These are phyloP conservation scores for Sylvilagus floridanus DNA, from an alignment of 2,797 vertebrate genomes.

Conservation along the genomic window DNA sequence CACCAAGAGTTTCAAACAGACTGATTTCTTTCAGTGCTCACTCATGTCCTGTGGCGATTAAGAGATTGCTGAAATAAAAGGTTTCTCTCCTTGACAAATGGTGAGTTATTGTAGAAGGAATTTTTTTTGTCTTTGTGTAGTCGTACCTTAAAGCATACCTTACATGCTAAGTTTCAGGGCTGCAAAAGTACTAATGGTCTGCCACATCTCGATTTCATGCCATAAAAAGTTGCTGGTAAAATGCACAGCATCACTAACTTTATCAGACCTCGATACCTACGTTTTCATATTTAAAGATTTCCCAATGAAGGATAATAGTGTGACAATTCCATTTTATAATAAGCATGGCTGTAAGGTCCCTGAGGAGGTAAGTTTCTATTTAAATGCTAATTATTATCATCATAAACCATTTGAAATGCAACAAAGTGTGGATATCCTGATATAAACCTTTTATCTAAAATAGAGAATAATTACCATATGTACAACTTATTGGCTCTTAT, in stretches of 20 bases:
- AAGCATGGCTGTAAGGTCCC: conserved; percentile 26
- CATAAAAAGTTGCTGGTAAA: conserved; percentile 68
- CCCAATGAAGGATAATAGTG: conserved; percentile 60
- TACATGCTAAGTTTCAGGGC: conserved; percentile 62
- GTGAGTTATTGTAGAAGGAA: conserved; percentile 45
- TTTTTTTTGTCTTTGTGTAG: conserved; percentile 54
- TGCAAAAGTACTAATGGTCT: conserved; percentile 44
- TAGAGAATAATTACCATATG: conserved; percentile 22
- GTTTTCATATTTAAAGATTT: conserved; percentile 69
- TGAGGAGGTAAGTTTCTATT: conserved; percentile 69
- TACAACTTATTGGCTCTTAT: conserved; percentile 52
- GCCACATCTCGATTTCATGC: conserved; percentile 26
- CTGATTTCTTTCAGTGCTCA: conserved; percentile 73
- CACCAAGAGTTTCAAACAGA: conserved; percentile 72
- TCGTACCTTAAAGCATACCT: conserved; percentile 47
- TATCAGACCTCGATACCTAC: conserved; percentile 18
- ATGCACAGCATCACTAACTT: conserved; percentile 43
- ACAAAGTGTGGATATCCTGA: conserved; percentile 53
- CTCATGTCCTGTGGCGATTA: conserved; percentile 73
- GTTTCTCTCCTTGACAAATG: conserved; percentile 75
- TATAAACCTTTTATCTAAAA: conserved; percentile 70
- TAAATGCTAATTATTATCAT: conserved; percentile 78
- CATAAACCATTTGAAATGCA: conserved; percentile 65
- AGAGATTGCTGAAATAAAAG: conserved; percentile 64
- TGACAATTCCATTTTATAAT: conserved; percentile 65